A percentile compares a stretch with the other conserved stretches of the same genome.
phyloP scores from a whole-genome alignment of 2,113 vertebrate species.

The Cyprichromis sp. region DNA sequence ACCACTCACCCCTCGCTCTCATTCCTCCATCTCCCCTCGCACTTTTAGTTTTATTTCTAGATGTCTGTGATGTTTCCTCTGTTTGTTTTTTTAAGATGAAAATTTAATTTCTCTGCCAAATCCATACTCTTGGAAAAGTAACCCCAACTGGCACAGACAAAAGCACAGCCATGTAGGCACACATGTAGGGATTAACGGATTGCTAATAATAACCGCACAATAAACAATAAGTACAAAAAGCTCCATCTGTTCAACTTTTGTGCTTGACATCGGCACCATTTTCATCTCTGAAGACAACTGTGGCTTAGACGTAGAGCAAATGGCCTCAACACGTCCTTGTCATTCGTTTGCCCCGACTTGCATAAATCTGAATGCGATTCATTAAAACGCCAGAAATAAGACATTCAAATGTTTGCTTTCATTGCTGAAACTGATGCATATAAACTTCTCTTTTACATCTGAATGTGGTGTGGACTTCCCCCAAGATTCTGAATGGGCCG shows the following conservation, averaged over 20 bases:
- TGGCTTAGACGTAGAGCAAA: neutral
- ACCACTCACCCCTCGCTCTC: neutral
- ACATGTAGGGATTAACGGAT: slow-evolving; percentile 1
- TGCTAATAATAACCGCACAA: slow-evolving; percentile 12
- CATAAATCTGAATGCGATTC: neutral
- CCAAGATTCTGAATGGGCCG: neutral
- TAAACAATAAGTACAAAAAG: slow-evolving; percentile 4
- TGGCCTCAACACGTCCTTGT: neutral
- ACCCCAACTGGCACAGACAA: neutral
- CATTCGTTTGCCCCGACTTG: neutral
- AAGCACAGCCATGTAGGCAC: neutral
- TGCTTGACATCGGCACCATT: neutral
- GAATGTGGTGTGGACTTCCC: neutral
- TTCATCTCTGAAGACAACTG: neutral
- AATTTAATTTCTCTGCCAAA: neutral
- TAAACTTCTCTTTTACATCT: neutral
- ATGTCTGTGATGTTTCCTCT: slow-evolving; percentile 21
- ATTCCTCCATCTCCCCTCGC: slow-evolving; percentile 6
- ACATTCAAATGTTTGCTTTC: neutral
- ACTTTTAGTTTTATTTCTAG: slow-evolving; percentile 18
- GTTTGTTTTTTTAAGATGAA: neutral
- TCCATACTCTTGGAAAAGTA: neutral
- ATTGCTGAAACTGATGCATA: neutral
- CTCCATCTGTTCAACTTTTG: slow-evolving; percentile 38
- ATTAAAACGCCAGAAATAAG: neutral